Conservation (phyloP, 2,113 vertebrate genomes). For the Phylloscopus whistleri region DNA sequence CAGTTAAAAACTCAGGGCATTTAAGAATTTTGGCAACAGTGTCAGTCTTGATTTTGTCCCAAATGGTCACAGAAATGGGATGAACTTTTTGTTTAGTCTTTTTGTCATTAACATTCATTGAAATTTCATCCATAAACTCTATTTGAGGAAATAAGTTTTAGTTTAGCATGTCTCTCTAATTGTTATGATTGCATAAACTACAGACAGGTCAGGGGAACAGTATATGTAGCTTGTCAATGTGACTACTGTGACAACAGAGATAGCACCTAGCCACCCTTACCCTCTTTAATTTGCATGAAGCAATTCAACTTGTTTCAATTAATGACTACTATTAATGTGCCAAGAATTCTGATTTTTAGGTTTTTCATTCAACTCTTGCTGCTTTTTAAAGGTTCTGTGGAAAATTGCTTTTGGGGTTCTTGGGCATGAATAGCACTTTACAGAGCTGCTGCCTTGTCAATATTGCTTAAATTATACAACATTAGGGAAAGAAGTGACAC, state of each 20-base stretch:
- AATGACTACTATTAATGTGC: background rate
- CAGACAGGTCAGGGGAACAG: background rate
- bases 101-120: background rate
- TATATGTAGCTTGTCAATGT: background rate
- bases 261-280: background rate
- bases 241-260: background rate
- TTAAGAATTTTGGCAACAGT: background rate
- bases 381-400: background rate
- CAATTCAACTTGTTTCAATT: conserved; percentile 21
- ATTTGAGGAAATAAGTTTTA: background rate
- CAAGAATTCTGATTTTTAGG: background rate
- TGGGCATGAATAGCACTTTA: background rate
- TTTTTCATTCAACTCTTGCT: background rate
- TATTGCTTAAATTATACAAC: background rate
- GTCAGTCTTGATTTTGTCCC: background rate
- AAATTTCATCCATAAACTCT: background rate
- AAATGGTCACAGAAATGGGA: background rate
- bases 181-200: background rate
- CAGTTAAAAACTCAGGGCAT: background rate
- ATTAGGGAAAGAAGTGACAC: background rate
- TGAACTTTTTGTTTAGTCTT: background rate
- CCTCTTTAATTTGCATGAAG: background rate
- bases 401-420: background rate
- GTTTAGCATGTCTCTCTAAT: background rate
- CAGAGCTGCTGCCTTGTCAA: background rate